Evolutionary conservation across 2,888 invertebrate genomes (phyloP), one percentile per base, ranked within the genome.

Genomic region (Melinaea marsaeus): DNA sequence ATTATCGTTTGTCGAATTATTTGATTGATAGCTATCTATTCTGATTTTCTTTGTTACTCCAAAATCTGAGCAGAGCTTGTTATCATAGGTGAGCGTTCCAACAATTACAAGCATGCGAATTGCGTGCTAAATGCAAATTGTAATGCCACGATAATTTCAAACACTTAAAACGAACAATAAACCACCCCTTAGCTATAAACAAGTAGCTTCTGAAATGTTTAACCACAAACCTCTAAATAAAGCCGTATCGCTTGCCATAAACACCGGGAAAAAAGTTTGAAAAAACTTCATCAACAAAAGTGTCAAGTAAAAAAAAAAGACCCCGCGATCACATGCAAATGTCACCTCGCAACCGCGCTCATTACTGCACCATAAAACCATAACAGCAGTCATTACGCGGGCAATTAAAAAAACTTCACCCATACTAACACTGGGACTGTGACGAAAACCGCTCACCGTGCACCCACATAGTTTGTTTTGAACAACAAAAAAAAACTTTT

Each of bases 391-490:
- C 79, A 90, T 90, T 89, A 90, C 80, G 74, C 79, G 80, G 77
- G 79, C 87, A 90, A 89, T 89, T 89, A 88, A 86, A 90, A 90
- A 90, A 89, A 84, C 80, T 80, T 78, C 78, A 80, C 79, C 80
- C 83, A 80, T 82, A 82, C 79, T 77, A 82, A 81, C 85, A 81
- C 73, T 79, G 78, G 74, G 86, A 87, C 87, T 88, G 90, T 89
- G 88, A 88, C 88, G 84, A 88, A 88, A 88, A 87, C 88, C 87
- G 89, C 90, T 89, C 86, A 85, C 77, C 73, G 79, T 79, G 88
- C 88, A 85, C 90, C 90, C 86, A 90, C 88, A 86, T 89, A 87
- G 88, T 89, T 90, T 87, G 82, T 83, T 85, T 86, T 83, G 73
- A 75, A 78, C 72, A 80, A 81, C 85, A 86, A 86, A 87, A 86